Evolutionary conservation across 2,113 vertebrate genomes (phyloP).

Genomic region (Rhabdomys dilectus): DNA sequence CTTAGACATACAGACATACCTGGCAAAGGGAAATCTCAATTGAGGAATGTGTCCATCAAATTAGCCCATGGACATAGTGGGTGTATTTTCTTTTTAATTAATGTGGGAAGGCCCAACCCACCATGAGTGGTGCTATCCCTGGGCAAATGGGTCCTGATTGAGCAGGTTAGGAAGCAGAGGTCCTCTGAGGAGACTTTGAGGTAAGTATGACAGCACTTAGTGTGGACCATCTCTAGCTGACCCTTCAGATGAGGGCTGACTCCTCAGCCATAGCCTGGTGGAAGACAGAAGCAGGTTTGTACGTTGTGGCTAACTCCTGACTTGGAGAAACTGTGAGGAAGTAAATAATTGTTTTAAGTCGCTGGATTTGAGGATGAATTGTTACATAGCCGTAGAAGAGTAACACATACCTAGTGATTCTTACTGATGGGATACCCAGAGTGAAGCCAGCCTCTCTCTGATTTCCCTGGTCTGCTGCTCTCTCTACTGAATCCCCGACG

Average conservation of each 20-base stretch:
- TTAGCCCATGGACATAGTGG: not conserved
- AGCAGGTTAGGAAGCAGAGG: not conserved
- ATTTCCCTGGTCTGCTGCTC: no score
- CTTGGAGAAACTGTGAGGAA: not conserved
- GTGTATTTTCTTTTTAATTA: not conserved
- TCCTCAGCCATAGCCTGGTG: not conserved
- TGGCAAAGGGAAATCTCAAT: not conserved
- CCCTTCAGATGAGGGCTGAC: not conserved
- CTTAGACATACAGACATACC: not conserved
- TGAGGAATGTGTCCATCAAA: not conserved
- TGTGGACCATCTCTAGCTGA: not conserved
- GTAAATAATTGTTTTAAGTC: not conserved
- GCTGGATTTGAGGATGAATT: not conserved
- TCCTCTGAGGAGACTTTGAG: not conserved
- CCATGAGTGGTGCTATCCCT: not conserved
- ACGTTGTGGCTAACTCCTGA: not conserved
- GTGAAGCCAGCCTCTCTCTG: not conserved
- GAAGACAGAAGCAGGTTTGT: not conserved
- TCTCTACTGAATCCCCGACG: rapidly evolving
- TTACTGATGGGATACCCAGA: not conserved
- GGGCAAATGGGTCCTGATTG: not conserved
- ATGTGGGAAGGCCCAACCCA: not conserved
- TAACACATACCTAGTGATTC: not conserved
- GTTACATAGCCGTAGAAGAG: not conserved
- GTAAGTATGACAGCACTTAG: no score